phyloP scores from a whole-genome alignment of 2,797 vertebrate genomes.

The Aphelocoma californica region DNA sequence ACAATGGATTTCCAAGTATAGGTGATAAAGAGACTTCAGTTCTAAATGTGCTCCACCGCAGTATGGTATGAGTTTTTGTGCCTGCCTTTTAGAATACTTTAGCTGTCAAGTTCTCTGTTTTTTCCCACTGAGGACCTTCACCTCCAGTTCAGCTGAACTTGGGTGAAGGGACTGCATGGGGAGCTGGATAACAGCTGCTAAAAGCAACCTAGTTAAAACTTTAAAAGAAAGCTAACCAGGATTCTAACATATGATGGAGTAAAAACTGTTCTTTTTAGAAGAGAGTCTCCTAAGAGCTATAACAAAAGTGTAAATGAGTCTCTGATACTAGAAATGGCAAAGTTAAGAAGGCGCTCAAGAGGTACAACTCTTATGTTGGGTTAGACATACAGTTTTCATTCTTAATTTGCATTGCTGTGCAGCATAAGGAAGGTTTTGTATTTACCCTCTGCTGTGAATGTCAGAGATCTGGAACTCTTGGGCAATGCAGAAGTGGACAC shows the following conservation, averaged over 20 bases:
- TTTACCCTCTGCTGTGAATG: not conserved
- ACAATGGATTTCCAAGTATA: not conserved
- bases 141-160: not conserved
- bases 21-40: not conserved
- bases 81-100: not conserved
- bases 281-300: not conserved
- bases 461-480: not conserved
- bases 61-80: not conserved
- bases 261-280: not conserved
- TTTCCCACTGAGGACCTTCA: not conserved
- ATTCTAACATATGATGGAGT: not conserved
- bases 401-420: not conserved
- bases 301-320: not conserved
- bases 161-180: not conserved
- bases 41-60: not conserved
- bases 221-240: not conserved
- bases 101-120: not conserved
- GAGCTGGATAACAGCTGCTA: not conserved
- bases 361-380: not conserved
- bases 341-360: not conserved
- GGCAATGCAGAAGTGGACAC: not conserved
- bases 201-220: not conserved
- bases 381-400: not conserved
- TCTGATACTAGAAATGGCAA: not conserved
- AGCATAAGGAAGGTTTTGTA: not conserved